Percentiles rank a stretch among this genome's conserved stretches.
These are phyloP conservation scores for Chrysina gloriosa DNA, from an alignment of 2,888 invertebrate genomes.

Conservation along the genomic window DNA sequence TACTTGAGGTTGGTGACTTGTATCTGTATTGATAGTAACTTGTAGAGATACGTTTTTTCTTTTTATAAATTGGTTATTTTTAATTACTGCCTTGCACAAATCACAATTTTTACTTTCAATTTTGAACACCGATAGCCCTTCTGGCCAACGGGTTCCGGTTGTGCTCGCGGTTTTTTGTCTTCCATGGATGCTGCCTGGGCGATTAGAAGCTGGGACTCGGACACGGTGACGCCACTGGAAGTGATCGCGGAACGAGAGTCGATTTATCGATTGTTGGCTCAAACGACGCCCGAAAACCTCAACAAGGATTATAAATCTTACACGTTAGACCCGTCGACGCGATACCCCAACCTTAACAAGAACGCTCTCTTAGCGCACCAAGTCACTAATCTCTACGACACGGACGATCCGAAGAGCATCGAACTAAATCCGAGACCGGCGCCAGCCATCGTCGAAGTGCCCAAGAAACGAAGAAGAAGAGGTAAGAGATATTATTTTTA, in stretches of 20 bases:
- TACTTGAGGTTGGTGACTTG: slow-evolving; percentile 79
- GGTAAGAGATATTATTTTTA: slow-evolving; percentile 61
- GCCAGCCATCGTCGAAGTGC: slow-evolving; percentile 67
- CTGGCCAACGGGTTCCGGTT: slow-evolving; percentile 99
- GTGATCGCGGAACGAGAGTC: slow-evolving; percentile 95
- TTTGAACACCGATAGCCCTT: slow-evolving; percentile 76
- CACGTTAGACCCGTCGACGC: slow-evolving; percentile 86
- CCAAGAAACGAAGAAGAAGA: slow-evolving; percentile 75
- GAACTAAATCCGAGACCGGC: slow-evolving; percentile 64
- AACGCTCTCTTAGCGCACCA: slow-evolving; percentile 81
- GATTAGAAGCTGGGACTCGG: slow-evolving; percentile 81
- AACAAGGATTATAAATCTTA: slow-evolving; percentile 90
- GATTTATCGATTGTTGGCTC: slow-evolving; percentile 83
- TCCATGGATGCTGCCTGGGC: slow-evolving; percentile 98
- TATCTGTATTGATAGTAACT: no score
- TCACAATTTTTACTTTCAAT: no score
- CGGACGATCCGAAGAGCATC: slow-evolving; percentile 75
- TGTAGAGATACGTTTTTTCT: no score
- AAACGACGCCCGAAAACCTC: slow-evolving; percentile 97
- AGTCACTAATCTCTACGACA: slow-evolving; percentile 77
- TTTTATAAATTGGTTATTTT: no score
- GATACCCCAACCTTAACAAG: slow-evolving; percentile 86
- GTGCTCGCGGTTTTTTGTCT: slow-evolving; percentile 96
- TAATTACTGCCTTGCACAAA: no score
- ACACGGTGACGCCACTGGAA: slow-evolving; percentile 78